phyloP scores from a whole-genome alignment of 2,888 invertebrate genomes.

The Micoletzkya japonica region DNA sequence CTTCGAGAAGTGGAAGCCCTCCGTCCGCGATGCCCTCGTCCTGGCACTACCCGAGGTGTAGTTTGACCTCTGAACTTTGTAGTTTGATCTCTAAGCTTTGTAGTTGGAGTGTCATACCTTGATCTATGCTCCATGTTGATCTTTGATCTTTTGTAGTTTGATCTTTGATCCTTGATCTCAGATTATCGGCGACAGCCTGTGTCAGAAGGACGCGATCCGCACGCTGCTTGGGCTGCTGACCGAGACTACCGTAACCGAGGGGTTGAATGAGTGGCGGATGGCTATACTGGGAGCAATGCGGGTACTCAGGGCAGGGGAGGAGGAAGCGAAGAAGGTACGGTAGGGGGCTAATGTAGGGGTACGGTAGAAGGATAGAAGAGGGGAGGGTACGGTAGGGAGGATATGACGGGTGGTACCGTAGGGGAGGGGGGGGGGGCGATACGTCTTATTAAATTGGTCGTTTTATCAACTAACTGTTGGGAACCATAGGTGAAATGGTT shows the following conservation, averaged over 20 bases:
- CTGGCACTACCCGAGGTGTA: slow-evolving; percentile 27
- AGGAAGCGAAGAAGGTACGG: slow-evolving; percentile 1
- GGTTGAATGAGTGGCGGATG: slow-evolving; percentile 5
- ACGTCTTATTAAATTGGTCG: too few relatives aligned
- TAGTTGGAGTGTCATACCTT: background rate
- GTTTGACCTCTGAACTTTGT: too few relatives aligned
- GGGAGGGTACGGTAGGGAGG: too few relatives aligned
- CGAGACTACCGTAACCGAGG: background rate
- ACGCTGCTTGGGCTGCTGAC: background rate
- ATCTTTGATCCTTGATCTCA: background rate
- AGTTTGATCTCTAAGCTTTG: background rate
- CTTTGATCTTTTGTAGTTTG: background rate
- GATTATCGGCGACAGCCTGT: slow-evolving; percentile 19
- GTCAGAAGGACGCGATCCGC: slow-evolving; percentile 15
- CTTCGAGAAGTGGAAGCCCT: slow-evolving; percentile 25
- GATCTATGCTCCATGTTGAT: background rate
- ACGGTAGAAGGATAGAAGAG: too few relatives aligned
- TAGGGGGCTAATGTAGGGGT: too few relatives aligned
- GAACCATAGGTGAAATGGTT: too few relatives aligned
- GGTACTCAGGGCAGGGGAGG: slow-evolving; percentile 17
- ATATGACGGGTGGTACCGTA: too few relatives aligned
- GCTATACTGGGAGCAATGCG: slow-evolving; percentile 9
- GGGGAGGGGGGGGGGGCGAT: too few relatives aligned
- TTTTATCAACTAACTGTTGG: too few relatives aligned
- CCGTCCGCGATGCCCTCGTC: slow-evolving; percentile 21